A percentile compares a stretch with the other conserved stretches of the same genome.
These are phyloP conservation scores for Nothobranchius kuhntae DNA, from an alignment of 2,113 vertebrate species.

Conservation along the genomic window DNA sequence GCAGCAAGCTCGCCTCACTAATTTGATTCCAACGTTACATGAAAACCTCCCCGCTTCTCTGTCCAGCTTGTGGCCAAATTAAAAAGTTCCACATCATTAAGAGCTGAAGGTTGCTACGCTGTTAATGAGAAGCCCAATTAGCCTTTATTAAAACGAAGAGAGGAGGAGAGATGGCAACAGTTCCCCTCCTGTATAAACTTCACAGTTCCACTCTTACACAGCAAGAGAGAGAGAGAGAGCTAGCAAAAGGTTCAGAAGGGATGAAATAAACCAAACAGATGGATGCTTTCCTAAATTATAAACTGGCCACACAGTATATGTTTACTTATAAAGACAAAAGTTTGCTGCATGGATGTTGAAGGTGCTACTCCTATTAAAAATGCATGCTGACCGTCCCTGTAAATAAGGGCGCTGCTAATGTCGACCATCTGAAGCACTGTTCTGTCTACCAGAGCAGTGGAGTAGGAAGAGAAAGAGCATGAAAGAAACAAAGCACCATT, in stretches of 20 bases:
- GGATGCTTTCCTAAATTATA: no score
- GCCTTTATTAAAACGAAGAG: constrained; percentile 55
- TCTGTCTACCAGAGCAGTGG: constrained; percentile 26
- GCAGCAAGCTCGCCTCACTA: constrained; percentile 41
- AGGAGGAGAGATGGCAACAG: constrained; percentile 17
- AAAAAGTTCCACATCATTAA: constrained; percentile 76
- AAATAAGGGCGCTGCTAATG: neutral
- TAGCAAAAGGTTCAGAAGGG: neutral
- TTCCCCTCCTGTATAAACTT: constrained; percentile 34
- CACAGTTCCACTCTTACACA: constrained; percentile 40
- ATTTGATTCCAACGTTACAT: constrained; percentile 32
- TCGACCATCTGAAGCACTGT: constrained; percentile 3
- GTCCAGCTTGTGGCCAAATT: constrained; percentile 68
- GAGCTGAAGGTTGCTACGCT: constrained; percentile 65
- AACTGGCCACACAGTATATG: neutral
- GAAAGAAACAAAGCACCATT: constrained; percentile 63
- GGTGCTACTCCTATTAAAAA: neutral
- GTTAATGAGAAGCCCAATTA: constrained; percentile 79
- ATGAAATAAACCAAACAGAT: neutral
- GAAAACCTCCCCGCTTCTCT: constrained; percentile 38
- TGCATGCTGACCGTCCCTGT: neutral
- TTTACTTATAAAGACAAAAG: neutral
- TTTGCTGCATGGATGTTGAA: neutral
- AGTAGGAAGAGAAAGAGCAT: constrained; percentile 10
- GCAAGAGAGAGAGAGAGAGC: neutral